Conservation (phyloP, 2,797 vertebrate genomes). For the Ctenosaura bakeri region DNA sequence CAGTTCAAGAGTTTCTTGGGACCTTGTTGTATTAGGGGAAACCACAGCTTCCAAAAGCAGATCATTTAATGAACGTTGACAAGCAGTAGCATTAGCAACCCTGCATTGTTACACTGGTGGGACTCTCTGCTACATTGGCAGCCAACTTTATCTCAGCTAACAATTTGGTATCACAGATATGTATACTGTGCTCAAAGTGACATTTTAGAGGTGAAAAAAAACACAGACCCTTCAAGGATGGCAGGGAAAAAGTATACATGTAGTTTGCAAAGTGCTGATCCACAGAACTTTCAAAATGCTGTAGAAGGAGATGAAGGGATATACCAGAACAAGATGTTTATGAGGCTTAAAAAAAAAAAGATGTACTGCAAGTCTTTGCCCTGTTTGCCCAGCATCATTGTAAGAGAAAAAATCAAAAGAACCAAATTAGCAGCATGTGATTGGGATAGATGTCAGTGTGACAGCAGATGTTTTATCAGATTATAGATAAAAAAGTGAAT, state of each 20-base stretch:
- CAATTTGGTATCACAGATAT: neutral
- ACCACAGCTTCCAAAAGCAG: too few relatives aligned
- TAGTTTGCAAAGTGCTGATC: neutral
- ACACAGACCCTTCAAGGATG: neutral
- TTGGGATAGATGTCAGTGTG: neutral
- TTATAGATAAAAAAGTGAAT: neutral
- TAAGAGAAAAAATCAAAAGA: neutral
- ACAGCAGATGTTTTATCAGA: neutral
- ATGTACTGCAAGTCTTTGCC: too few relatives aligned
- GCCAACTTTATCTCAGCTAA: too few relatives aligned
- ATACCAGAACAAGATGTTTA: neutral
- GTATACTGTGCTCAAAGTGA: neutral
- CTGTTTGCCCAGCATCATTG: neutral
- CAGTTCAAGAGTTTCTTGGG: too few relatives aligned
- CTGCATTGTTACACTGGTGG: neutral
- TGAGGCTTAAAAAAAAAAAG: neutral
- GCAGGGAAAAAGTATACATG: too few relatives aligned
- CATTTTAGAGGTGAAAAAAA: neutral
- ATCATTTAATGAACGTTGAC: too few relatives aligned
- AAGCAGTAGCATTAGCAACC: neutral
- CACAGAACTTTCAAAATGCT: neutral
- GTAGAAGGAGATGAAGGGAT: neutral
- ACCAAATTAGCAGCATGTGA: neutral
- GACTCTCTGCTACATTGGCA: too few relatives aligned
- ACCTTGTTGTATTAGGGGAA: too few relatives aligned